A percentile compares a stretch with the other conserved stretches of the same genome.
Evolutionary conservation across 2,113 vertebrate genomes (phyloP).

Genomic region (Oxyura jamaicensis): DNA sequence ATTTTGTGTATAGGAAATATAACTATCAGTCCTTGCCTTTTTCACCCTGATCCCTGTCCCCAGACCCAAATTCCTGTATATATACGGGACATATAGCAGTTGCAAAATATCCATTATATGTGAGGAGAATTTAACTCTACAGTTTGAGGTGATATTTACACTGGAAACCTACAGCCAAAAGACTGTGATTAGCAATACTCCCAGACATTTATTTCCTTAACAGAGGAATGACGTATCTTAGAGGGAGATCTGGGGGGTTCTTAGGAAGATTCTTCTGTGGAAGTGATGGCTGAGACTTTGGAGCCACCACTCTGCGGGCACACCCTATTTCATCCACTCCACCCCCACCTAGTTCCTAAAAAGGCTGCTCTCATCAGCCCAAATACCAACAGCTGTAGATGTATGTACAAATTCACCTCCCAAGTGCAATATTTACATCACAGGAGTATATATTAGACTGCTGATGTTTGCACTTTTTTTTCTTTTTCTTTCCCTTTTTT

Average conservation of each 20-base stretch:
- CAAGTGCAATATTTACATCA: neutral
- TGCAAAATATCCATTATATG: neutral
- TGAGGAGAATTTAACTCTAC: neutral
- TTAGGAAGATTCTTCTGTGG: neutral
- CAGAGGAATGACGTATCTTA: neutral
- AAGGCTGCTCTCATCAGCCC: neutral
- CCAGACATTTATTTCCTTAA: neutral
- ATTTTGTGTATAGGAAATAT: neutral
- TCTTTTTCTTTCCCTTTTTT: neutral
- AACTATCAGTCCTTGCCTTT: neutral
- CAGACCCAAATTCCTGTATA: neutral
- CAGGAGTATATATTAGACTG: neutral
- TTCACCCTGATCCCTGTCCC: neutral
- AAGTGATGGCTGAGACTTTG: neutral
- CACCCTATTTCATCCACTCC: neutral
- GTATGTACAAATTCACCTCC: neutral
- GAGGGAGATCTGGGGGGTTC: neutral
- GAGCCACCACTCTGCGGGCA: neutral
- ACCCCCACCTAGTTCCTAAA: neutral
- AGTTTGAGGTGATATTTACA: neutral
- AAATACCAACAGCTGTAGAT: neutral
- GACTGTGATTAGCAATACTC: neutral
- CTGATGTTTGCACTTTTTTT: neutral
- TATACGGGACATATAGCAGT: neutral
- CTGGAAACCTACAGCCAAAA: neutral